phyloP scores from a whole-genome alignment of 2,113 vertebrate genomes.

The Microtus montanus region DNA sequence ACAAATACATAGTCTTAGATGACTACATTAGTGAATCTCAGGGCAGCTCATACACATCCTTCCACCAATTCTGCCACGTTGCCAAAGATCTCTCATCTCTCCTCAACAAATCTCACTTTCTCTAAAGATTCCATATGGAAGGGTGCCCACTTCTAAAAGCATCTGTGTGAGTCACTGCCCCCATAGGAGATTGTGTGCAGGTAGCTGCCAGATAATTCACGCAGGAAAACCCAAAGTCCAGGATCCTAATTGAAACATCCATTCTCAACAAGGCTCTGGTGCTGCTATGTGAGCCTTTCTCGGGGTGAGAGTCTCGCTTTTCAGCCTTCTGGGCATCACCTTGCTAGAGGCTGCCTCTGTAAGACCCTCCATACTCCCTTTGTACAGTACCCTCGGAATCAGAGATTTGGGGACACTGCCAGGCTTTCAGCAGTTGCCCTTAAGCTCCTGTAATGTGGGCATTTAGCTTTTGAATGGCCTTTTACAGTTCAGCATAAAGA shows the following conservation, averaged over 20 bases:
- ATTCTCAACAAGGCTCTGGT: background rate
- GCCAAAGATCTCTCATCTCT: background rate
- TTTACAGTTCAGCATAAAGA: background rate
- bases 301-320: background rate
- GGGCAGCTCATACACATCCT: rapidly evolving
- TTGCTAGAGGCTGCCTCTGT: background rate
- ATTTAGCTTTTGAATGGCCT: background rate
- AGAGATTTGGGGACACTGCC: background rate
- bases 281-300: background rate
- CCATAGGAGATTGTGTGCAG: background rate
- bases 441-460: background rate
- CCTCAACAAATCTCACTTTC: background rate
- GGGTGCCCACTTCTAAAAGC: background rate
- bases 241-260: background rate
- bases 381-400: background rate
- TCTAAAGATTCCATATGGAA: background rate
- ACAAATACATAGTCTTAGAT: background rate
- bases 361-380: background rate
- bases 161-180: background rate
- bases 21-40: background rate
- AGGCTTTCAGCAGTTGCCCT: background rate
- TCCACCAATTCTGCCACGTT: background rate
- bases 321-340: too few relatives aligned
- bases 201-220: background rate
- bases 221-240: background rate